Conservation (phyloP, 2,888 invertebrate species). For the Ditula angustiorana region DNA sequence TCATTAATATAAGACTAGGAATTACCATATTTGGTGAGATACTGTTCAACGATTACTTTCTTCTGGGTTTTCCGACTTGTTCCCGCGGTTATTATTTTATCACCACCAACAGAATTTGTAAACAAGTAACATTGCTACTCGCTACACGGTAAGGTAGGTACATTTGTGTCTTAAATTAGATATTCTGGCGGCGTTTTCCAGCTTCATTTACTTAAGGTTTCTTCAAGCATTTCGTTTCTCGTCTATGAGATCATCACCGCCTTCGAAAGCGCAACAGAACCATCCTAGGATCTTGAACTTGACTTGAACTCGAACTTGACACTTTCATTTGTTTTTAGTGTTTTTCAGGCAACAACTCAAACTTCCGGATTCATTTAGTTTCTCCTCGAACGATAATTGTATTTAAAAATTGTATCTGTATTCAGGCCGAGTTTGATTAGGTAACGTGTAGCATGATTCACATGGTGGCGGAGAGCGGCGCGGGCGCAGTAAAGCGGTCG, state of each 20-base stretch:
- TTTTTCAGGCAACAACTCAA: too few relatives aligned
- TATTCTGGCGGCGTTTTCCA: neutral
- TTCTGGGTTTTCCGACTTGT: neutral
- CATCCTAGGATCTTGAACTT: neutral
- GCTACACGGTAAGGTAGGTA: neutral
- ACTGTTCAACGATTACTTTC: slow-evolving; percentile 20
- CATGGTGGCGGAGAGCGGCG: slow-evolving; percentile 60
- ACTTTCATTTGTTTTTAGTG: slow-evolving; percentile 1
- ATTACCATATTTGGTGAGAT: slow-evolving; percentile 47
- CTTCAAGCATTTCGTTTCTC: neutral
- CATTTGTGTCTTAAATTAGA: neutral
- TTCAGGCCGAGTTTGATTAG: slow-evolving; percentile 24
- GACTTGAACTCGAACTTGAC: neutral
- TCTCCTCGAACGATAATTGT: neutral
- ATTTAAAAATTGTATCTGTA: neutral
- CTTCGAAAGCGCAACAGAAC: slow-evolving; percentile 15
- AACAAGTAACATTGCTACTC: neutral
- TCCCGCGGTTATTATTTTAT: neutral
- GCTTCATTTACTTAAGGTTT: too few relatives aligned
- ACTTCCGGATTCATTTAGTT: too few relatives aligned
- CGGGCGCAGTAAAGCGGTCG: slow-evolving; percentile 57
- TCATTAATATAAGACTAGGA: slow-evolving; percentile 48
- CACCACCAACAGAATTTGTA: neutral
- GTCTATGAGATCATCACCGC: slow-evolving; percentile 35
- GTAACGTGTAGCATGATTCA: slow-evolving; percentile 43